Percentiles rank a stretch among this genome's conserved stretches.
Evolutionary conservation across 23 tunicate genomes (phyloP).

Genomic region (Styela clava): DNA sequence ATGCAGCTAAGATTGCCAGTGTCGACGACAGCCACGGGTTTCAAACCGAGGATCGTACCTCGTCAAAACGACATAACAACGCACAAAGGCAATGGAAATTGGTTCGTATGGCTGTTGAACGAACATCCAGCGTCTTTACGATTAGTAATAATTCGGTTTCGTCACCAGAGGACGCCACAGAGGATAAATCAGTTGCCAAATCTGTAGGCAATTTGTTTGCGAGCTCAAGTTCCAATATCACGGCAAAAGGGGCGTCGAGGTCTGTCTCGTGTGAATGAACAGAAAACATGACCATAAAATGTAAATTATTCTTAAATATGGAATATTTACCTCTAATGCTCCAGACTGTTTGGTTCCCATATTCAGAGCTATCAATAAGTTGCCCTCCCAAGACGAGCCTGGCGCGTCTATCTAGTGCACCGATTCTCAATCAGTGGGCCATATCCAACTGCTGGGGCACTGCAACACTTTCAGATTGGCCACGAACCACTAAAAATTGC

Average conservation of each 20-base stretch:
- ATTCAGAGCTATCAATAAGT: too few relatives aligned
- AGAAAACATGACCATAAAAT: too few relatives aligned
- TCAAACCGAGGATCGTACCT: neutral
- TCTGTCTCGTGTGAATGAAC: neutral
- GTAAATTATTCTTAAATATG: too few relatives aligned
- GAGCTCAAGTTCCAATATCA: neutral
- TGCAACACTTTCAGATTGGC: too few relatives aligned
- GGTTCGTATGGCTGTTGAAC: neutral
- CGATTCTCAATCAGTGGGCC: too few relatives aligned
- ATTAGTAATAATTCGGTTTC: neutral
- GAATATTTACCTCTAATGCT: too few relatives aligned
- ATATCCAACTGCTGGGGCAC: too few relatives aligned
- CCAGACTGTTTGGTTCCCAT: too few relatives aligned
- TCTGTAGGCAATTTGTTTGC: neutral
- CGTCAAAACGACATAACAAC: neutral
- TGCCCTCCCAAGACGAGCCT: too few relatives aligned
- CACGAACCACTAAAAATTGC: too few relatives aligned
- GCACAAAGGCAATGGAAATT: neutral
- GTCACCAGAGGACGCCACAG: neutral
- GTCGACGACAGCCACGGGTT: neutral
- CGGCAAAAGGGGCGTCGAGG: neutral
- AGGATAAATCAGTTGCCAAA: neutral
- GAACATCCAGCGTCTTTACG: conserved; percentile 5
- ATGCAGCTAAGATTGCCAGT: neutral
- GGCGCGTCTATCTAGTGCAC: too few relatives aligned